Evolutionary conservation across 2,797 vertebrate genomes (phyloP).

Genomic region (Crenuchus spilurus): DNA sequence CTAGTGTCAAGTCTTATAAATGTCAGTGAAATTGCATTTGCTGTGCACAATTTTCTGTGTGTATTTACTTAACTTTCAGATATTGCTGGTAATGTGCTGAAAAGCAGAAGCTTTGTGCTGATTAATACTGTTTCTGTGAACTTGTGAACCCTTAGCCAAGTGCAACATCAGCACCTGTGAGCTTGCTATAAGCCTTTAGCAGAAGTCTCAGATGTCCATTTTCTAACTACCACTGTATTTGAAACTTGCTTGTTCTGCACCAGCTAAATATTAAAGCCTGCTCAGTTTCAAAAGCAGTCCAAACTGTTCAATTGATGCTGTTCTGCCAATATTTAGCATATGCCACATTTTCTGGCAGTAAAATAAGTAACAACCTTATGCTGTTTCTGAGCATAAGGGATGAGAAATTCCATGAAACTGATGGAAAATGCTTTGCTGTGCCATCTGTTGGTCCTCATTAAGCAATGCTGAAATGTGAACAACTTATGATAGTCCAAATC

Average conservation of each 20-base stretch:
- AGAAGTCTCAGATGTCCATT: not conserved
- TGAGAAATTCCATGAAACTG: not conserved
- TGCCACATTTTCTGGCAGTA: not conserved
- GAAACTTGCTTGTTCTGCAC: not conserved
- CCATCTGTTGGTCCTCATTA: conserved; percentile 9
- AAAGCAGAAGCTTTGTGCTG: not conserved
- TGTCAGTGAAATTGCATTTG: not conserved
- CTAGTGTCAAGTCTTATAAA: not conserved
- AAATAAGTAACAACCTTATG: not conserved
- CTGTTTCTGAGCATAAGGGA: not conserved
- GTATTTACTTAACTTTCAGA: not conserved
- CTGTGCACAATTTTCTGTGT: not conserved
- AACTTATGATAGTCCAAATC: not conserved
- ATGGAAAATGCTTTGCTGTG: not conserved
- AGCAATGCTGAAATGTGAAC: not conserved
- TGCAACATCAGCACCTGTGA: not conserved
- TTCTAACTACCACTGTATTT: not conserved
- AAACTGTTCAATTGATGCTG: not conserved
- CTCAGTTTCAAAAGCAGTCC: not conserved
- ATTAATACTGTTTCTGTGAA: not conserved
- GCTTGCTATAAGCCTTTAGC: not conserved
- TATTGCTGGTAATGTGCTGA: not conserved
- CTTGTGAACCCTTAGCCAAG: not conserved
- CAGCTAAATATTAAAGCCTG: not conserved
- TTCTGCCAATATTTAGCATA: conserved; percentile 16